Percentiles rank a stretch among this genome's conserved stretches.
Conservation (phyloP, 2,888 invertebrate genomes). For the Steinernema scapterisci region DNA sequence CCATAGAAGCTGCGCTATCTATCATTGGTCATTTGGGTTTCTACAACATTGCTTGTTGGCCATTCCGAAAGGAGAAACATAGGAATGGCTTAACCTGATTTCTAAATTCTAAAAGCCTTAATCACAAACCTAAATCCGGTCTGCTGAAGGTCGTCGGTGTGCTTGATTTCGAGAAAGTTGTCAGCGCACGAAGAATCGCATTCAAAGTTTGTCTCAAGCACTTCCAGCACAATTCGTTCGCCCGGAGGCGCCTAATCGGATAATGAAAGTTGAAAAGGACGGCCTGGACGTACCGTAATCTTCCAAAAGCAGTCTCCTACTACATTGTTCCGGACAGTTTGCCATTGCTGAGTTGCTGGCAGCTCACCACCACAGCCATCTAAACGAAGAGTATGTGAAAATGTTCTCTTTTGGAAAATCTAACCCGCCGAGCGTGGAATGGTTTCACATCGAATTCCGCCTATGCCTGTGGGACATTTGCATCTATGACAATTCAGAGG, state of each 20-base stretch:
- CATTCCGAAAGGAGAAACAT: too few species aligned
- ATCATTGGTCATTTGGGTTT: too few species aligned
- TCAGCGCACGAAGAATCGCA: slow-evolving; percentile 55
- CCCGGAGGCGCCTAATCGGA: slow-evolving; percentile 43
- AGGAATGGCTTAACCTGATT: too few species aligned
- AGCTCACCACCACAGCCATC: slow-evolving; percentile 54
- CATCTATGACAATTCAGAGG: slow-evolving; percentile 49
- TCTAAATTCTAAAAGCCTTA: too few species aligned
- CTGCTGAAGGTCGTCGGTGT: slow-evolving; percentile 46
- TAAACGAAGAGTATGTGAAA: slow-evolving; percentile 32
- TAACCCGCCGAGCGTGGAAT: slow-evolving; percentile 33
- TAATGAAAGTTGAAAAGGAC: background rate
- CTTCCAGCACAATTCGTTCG: slow-evolving; percentile 47
- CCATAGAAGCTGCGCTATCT: background rate
- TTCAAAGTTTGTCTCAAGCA: slow-evolving; percentile 49
- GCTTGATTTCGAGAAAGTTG: slow-evolving; percentile 53
- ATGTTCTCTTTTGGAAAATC: background rate
- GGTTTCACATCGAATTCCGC: slow-evolving; percentile 46
- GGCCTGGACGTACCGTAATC: slow-evolving; percentile 40
- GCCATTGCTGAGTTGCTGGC: slow-evolving; percentile 45
- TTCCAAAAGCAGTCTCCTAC: slow-evolving; percentile 51
- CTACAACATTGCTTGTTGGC: too few species aligned
- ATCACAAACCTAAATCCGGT: slow-evolving; percentile 56
- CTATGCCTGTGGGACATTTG: slow-evolving; percentile 52
- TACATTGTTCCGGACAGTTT: slow-evolving; percentile 41